A percentile compares a stretch with the other conserved stretches of the same genome.
phyloP scores from a whole-genome alignment of 2,797 vertebrate species.

The Phalloptychus januarius region DNA sequence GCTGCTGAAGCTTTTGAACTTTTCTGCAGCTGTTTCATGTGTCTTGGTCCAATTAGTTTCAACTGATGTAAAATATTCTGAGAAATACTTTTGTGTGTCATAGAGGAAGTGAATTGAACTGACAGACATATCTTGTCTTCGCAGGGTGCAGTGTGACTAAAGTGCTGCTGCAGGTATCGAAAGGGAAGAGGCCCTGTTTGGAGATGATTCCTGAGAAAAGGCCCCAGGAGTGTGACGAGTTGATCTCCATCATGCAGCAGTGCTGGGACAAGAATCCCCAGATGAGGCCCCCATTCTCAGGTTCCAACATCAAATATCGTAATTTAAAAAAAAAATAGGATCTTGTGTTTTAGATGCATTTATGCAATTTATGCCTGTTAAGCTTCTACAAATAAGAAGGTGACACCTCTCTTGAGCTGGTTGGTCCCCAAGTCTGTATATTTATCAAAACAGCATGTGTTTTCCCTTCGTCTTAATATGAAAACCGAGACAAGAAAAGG shows the following conservation, averaged over 20 bases:
- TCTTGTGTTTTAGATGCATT: neutral
- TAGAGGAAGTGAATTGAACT: neutral
- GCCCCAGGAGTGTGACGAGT: slow-evolving; percentile 82
- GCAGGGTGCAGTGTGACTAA: slow-evolving; percentile 85
- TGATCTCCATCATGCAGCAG: slow-evolving; percentile 84
- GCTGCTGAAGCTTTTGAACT: neutral
- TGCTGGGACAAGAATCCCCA: slow-evolving; percentile 85
- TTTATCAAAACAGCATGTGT: neutral
- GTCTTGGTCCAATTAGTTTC: neutral
- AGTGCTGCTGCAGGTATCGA: slow-evolving; percentile 82
- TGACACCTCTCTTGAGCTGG: neutral
- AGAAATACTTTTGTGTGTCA: neutral
- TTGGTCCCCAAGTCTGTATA: neutral
- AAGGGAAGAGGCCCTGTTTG: slow-evolving; percentile 82
- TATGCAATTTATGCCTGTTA: neutral
- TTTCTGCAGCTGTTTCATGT: neutral
- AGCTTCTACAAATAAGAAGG: neutral
- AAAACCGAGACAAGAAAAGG: neutral
- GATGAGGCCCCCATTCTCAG: slow-evolving; percentile 84
- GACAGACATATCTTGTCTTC: slow-evolving; percentile 12
- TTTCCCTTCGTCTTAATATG: neutral
- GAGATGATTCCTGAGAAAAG: slow-evolving; percentile 76
- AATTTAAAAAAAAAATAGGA: neutral
- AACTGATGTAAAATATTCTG: neutral
- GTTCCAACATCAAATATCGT: slow-evolving; percentile 52